Base-by-base conservation (phyloP, 1,140 invertebrate species). In the Diprion similis region DNA sequence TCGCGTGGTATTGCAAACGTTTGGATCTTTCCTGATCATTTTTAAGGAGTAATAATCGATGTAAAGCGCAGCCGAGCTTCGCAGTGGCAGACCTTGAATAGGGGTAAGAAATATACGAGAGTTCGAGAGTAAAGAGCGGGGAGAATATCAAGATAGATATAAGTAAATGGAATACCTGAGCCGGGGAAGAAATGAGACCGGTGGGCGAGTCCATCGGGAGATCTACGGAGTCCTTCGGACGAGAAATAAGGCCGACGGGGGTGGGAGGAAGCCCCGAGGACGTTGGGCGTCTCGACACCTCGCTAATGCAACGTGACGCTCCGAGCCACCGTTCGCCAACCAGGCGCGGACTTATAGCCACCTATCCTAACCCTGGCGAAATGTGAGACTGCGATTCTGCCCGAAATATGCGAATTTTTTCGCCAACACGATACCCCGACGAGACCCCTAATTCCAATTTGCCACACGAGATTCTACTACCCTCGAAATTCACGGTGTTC, bases 301-400 rank as follows among this genome's bases (percentile, higher is more conserved):
- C 74, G 77, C 78, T 83, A 81, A 82, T 82, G 77, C 77, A 81
- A 84, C 75, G 76, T 80, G 78, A 84, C 78, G 77, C 79, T 79
- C 81, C 81, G 80, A 77, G 75, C 59, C 73, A 70, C 70, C 75
- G 76, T 78, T 79, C 78, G 71, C 75, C 71, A 70, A 71, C 74
- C 70, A 45, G 11, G 51, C 51, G 51, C 11, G n/a, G 51, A 59
- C 51, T 59, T 15, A 15, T 17, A 9, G 51, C 51, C 51, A 59
- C 11, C 11, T 59, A 59, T n/a, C 1, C 24, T 37, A 37, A 37
- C 24, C 24, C 24, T 37, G 2, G 24, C 24, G 24, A 37, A 37
- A 37, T 6, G 24, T 37, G 24, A 37, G 24, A 37, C 24, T 37
- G 24, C 24, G 24, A 37, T 37, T 37, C 24, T 37, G 24, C 24